A percentile compares a stretch with the other conserved stretches of the same genome.
Conservation (phyloP, 2,113 vertebrate species). For the Chrysemys picta region DNA sequence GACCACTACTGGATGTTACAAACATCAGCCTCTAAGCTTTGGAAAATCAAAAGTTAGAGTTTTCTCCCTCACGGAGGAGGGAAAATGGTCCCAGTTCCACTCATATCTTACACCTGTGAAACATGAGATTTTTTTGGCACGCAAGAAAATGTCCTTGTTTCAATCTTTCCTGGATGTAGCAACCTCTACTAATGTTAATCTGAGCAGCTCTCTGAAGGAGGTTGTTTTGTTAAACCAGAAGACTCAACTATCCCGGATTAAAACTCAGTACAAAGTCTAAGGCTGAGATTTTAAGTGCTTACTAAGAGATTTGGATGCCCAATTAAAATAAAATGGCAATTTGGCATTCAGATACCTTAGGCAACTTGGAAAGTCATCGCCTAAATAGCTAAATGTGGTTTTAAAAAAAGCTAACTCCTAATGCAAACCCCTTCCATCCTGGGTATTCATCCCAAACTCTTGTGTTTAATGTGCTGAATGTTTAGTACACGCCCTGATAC, state of each 20-base stretch:
- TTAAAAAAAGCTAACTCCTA: background rate
- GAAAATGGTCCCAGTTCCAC: background rate
- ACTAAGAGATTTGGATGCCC: background rate
- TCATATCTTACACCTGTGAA: background rate
- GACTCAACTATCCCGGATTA: background rate
- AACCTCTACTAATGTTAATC: background rate
- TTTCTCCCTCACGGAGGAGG: background rate
- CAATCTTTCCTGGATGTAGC: background rate
- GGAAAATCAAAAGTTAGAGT: background rate
- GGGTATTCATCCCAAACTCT: background rate
- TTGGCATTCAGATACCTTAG: background rate
- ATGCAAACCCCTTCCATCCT: background rate
- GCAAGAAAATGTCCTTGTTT: background rate
- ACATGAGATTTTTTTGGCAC: background rate
- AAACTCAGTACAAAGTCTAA: background rate
- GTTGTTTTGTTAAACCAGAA: background rate
- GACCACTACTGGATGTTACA: background rate
- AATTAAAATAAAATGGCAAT: background rate
- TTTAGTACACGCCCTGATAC: conserved; percentile 61
- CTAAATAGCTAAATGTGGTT: background rate
- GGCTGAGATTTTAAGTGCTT: background rate
- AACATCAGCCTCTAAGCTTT: background rate
- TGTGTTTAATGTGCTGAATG: background rate
- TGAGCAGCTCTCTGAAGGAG: background rate
- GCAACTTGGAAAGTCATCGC: background rate